These are phyloP conservation scores for Pseudomyrmex gracilis DNA, from an alignment of 1,140 invertebrate genomes.

Conservation along the genomic window DNA sequence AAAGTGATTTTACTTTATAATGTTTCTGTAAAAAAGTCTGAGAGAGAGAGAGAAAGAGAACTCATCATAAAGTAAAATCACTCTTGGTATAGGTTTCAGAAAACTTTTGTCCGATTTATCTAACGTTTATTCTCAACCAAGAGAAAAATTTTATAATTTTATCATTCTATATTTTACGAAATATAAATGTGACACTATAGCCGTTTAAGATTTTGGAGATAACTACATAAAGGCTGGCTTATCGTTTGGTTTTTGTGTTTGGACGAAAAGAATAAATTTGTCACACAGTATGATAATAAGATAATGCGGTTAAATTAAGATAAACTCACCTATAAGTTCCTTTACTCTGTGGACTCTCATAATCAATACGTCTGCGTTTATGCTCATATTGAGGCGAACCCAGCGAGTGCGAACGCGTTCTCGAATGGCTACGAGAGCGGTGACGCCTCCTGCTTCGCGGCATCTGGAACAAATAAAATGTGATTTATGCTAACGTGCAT, in stretches of 20 bases:
- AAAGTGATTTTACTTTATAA: no score
- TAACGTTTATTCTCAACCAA: neutral
- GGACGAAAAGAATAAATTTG: neutral
- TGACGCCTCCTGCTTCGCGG: slow-evolving; percentile 92
- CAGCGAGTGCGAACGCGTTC: slow-evolving; percentile 85
- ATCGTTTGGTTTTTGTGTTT: neutral
- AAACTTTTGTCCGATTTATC: neutral
- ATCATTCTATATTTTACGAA: neutral
- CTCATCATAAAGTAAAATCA: slow-evolving; percentile 16
- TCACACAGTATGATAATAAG: neutral
- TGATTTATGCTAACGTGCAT: neutral
- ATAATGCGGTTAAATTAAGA: neutral
- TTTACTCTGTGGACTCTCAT: slow-evolving; percentile 86
- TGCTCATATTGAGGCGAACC: slow-evolving; percentile 85
- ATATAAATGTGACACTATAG: no score
- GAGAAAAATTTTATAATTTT: no score
- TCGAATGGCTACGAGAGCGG: slow-evolving; percentile 89
- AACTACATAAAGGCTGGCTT: neutral
- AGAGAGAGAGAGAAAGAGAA: no score
- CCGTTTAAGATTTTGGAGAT: neutral
- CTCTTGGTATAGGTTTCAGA: neutral
- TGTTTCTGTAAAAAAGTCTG: no score
- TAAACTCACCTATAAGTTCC: slow-evolving; percentile 86
- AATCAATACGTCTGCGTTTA: slow-evolving; percentile 87
- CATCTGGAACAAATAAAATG: slow-evolving; percentile 87